Conservation (phyloP, 37 sponge, comb jelly and placozoan genomes). For the Spongilla lacustris region DNA sequence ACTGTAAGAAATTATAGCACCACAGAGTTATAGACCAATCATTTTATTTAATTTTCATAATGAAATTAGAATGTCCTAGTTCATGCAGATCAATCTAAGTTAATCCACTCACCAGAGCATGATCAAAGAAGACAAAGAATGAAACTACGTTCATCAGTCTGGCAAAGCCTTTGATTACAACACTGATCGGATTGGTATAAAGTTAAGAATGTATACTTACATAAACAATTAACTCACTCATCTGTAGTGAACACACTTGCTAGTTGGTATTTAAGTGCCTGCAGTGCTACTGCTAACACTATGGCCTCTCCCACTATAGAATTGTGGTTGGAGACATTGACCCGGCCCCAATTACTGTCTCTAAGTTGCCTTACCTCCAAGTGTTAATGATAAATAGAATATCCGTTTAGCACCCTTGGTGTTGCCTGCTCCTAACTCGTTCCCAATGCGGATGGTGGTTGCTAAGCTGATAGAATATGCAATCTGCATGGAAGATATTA, state of each 20-base stretch:
- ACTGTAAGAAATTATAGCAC: background rate
- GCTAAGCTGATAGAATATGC: conserved; percentile 47
- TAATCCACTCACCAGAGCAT: background rate
- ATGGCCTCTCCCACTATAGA: too few species aligned
- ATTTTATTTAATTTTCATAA: too few species aligned
- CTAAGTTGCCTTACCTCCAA: conserved; percentile 30
- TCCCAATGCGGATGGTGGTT: conserved; percentile 40
- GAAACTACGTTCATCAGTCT: background rate
- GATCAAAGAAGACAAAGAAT: conserved; percentile 22
- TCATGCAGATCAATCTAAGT: too few species aligned
- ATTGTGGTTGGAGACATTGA: too few species aligned
- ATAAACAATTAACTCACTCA: conserved; percentile 8
- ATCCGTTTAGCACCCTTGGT: conserved; percentile 40
- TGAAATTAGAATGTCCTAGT: too few species aligned
- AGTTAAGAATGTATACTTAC: too few species aligned
- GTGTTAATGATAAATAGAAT: conserved; percentile 1
- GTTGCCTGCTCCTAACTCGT: conserved; percentile 60
- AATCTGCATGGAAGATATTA: too few species aligned
- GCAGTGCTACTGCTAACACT: too few species aligned
- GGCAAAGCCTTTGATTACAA: conserved; percentile 13
- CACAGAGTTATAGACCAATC: too few species aligned
- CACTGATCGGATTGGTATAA: background rate
- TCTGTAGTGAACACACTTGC: conserved; percentile 18
- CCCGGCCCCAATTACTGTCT: too few species aligned
- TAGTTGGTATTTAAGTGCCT: too few species aligned